phyloP scores from a whole-genome alignment of 2,888 invertebrate species.

The Dinocampus coccinellae region DNA sequence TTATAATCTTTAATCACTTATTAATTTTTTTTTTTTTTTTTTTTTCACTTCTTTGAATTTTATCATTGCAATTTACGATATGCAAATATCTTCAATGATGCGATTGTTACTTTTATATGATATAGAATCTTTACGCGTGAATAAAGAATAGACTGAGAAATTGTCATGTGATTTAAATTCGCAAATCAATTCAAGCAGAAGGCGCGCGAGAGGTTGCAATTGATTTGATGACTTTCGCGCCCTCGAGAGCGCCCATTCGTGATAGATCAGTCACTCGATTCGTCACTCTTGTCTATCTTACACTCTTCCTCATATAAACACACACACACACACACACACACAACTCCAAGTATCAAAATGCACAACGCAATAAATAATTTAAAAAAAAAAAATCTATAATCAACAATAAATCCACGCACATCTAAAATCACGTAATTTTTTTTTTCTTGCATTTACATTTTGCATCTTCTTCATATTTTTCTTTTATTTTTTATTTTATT shows the following conservation, averaged over 20 bases:
- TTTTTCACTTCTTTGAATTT: neutral
- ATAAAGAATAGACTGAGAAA: conserved; percentile 19
- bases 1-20: neutral
- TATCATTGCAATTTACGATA: neutral
- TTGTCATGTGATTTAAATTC: neutral
- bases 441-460: too few relatives aligned
- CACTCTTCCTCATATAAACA: neutral
- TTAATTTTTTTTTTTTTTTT: neutral
- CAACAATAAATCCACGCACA: too few relatives aligned
- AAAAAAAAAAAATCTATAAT: too few relatives aligned
- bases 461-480: too few relatives aligned
- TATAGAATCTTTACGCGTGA: conserved; percentile 27
- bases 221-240: conserved; percentile 56
- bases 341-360: too few relatives aligned
- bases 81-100: neutral
- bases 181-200: conserved; percentile 29
- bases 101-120: neutral
- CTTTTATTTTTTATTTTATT: too few relatives aligned
- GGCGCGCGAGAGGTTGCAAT: conserved; percentile 33
- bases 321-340: neutral
- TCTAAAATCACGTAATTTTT: too few relatives aligned
- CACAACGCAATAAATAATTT: too few relatives aligned
- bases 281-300: conserved; percentile 51
- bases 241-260: conserved; percentile 59
- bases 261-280: conserved; percentile 60